phyloP scores from a whole-genome alignment of 2,888 invertebrate species.

The Philhelius pedissequus region DNA sequence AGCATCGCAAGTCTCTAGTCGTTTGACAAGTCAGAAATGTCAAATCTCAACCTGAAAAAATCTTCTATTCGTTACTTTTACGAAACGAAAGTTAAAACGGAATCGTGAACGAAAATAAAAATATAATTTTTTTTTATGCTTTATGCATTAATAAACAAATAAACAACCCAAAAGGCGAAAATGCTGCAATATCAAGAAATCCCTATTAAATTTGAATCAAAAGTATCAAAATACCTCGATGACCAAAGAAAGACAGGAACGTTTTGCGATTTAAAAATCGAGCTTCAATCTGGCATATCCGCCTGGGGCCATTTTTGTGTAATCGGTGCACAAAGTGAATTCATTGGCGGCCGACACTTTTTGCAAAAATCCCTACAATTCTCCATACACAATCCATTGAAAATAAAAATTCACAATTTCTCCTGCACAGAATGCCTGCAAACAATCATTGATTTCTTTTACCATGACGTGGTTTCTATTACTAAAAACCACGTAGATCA shows the following conservation, averaged over 20 bases:
- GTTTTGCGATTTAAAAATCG: constrained; percentile 75
- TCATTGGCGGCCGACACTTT: constrained; percentile 73
- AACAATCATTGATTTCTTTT: constrained; percentile 76
- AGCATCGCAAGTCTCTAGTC: no score
- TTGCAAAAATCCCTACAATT: constrained; percentile 75
- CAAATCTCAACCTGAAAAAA: no score
- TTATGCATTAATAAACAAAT: neutral
- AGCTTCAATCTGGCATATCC: constrained; percentile 70
- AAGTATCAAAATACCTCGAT: constrained; percentile 76
- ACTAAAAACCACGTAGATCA: constrained; percentile 75
- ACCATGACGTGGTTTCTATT: constrained; percentile 75
- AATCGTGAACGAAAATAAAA: no score
- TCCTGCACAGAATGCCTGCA: constrained; percentile 74
- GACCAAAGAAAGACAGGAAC: constrained; percentile 75
- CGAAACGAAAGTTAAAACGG: no score
- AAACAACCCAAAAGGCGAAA: neutral
- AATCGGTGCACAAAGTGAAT: constrained; percentile 76
- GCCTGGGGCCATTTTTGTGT: constrained; percentile 76
- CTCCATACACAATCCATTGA: constrained; percentile 77
- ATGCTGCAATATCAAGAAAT: constrained; percentile 39
- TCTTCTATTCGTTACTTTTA: no score
- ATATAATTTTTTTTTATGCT: neutral
- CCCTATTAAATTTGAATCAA: constrained; percentile 73
- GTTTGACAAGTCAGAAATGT: no score
- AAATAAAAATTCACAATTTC: constrained; percentile 75